Conservation (phyloP, 2,888 invertebrate species). For the Drosophila rellima region DNA sequence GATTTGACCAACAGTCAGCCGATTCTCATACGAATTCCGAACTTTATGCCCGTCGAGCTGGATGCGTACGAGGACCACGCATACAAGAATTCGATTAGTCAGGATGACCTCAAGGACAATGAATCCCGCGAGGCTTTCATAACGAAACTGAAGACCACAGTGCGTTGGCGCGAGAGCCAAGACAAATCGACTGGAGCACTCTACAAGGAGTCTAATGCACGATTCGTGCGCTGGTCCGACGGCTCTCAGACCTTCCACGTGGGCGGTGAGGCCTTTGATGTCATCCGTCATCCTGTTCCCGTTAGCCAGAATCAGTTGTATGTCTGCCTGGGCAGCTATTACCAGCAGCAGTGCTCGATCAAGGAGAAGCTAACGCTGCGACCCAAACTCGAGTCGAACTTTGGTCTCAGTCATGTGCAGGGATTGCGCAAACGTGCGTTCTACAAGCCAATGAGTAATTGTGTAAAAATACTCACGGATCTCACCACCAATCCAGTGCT, state of each 20-base stretch:
- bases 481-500: slow-evolving; percentile 36
- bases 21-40: slow-evolving; percentile 38
- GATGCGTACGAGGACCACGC: slow-evolving; percentile 18
- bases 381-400: slow-evolving; percentile 51
- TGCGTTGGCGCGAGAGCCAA: slow-evolving; percentile 56
- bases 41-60: slow-evolving; percentile 36
- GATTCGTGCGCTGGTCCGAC: slow-evolving; percentile 59
- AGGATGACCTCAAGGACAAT: slow-evolving; percentile 28
- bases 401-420: slow-evolving; percentile 48
- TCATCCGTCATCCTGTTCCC: slow-evolving; percentile 31
- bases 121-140: slow-evolving; percentile 34
- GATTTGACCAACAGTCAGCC: slow-evolving; percentile 2
- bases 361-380: slow-evolving; percentile 52
- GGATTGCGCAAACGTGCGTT: slow-evolving; percentile 38
- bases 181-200: slow-evolving; percentile 23
- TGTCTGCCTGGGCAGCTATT: slow-evolving; percentile 37
- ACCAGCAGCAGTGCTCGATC: slow-evolving; percentile 30
- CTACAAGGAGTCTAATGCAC: slow-evolving; percentile 52
- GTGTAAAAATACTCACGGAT: slow-evolving; percentile 41
- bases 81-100: background rate
- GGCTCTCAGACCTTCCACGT: slow-evolving; percentile 61
- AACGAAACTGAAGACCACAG: slow-evolving; percentile 34
- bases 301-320: slow-evolving; percentile 35
- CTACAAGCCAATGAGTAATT: slow-evolving; percentile 33
- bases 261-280: slow-evolving; percentile 60